A percentile compares a stretch with the other conserved stretches of the same genome.
These are phyloP conservation scores for Hirtodrosophila alboralis DNA, from an alignment of 2,888 invertebrate genomes.

Conservation along the genomic window DNA sequence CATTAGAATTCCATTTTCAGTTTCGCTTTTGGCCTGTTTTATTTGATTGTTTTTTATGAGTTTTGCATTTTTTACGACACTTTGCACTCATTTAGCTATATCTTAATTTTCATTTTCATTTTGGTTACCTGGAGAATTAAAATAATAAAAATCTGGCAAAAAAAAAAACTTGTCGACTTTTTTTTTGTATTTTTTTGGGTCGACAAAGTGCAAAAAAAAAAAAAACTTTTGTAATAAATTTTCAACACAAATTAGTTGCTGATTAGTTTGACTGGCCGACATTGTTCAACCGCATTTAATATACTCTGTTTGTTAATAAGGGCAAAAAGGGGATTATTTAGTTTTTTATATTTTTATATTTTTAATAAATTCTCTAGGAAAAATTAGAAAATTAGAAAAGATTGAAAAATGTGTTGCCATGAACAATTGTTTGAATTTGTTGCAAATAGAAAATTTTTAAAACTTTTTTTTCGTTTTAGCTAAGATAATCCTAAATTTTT, in stretches of 20 bases:
- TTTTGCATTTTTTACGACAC: slow-evolving; percentile 60
- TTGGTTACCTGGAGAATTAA: slow-evolving; percentile 27
- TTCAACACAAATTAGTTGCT: slow-evolving; percentile 62
- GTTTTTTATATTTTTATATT: too few relatives aligned
- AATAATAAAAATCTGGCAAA: slow-evolving; percentile 3
- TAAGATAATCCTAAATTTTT: too few relatives aligned
- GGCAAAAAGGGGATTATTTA: too few relatives aligned
- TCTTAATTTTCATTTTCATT: slow-evolving; percentile 36
- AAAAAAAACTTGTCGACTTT: slow-evolving; percentile 3
- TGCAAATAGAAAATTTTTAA: too few relatives aligned
- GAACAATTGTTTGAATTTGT: too few relatives aligned
- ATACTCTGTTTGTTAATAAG: too few relatives aligned
- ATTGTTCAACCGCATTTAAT: slow-evolving; percentile 36
- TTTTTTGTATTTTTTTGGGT: too few relatives aligned
- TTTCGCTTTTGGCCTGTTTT: slow-evolving; percentile 24
- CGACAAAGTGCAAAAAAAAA: not conserved
- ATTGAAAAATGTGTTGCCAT: too few relatives aligned
- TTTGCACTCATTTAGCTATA: slow-evolving; percentile 43
- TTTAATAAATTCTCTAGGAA: too few relatives aligned
- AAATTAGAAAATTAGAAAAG: too few relatives aligned
- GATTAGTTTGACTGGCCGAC: slow-evolving; percentile 59
- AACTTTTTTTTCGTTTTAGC: too few relatives aligned
- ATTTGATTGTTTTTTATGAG: slow-evolving; percentile 67
- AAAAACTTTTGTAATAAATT: slow-evolving; percentile 47
- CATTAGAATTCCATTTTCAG: slow-evolving; percentile 39